These are phyloP conservation scores for Globicephala melas DNA, from an alignment of 2,113 vertebrate genomes.

Conservation along the genomic window DNA sequence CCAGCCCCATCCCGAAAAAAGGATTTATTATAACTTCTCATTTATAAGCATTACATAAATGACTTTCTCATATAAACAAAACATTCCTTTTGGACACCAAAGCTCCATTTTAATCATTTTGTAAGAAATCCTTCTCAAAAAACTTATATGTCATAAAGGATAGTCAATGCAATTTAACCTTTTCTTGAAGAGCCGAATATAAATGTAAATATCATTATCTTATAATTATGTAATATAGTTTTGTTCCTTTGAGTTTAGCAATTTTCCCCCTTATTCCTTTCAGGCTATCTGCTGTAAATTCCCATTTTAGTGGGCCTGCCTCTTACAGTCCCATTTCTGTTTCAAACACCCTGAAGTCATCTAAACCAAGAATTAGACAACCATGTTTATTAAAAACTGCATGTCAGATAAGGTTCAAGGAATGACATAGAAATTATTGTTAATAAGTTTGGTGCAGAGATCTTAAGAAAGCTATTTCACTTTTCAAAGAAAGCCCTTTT, in stretches of 20 bases:
- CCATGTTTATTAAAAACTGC: neutral
- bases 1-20: neutral
- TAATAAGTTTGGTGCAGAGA: neutral
- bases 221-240: neutral
- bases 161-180: neutral
- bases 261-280: neutral
- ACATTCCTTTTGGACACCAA: neutral
- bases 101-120: slow-evolving; percentile 14
- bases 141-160: neutral
- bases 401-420: neutral
- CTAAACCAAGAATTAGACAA: neutral
- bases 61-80: neutral
- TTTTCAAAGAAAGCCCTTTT: neutral
- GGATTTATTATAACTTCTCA: neutral
- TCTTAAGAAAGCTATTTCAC: neutral
- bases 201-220: neutral
- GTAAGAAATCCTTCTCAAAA: slow-evolving; percentile 10
- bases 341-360: neutral
- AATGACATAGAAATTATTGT: neutral
- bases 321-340: neutral
- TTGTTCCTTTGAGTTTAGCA: neutral
- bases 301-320: neutral
- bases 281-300: neutral
- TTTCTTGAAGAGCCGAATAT: neutral
- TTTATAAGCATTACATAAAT: neutral